Conservation (phyloP, 2,888 invertebrate genomes). For the Noctua janthe region DNA sequence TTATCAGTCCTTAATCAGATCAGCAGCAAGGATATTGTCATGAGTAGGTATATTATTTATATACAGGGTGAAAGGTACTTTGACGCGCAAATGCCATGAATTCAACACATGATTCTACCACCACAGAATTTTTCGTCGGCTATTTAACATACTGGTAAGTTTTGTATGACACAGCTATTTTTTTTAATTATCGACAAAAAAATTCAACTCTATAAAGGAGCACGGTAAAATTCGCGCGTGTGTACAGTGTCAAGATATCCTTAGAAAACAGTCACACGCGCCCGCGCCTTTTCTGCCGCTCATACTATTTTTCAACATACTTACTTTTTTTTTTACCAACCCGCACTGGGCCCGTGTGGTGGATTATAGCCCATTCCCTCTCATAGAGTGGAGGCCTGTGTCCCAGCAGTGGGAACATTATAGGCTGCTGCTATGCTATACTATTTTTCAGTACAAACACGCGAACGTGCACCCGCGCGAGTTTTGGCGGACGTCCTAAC, state of each 20-base stretch:
- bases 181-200: background rate
- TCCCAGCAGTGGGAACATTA: no score
- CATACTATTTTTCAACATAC: no score
- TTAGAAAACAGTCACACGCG: no score
- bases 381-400: no score
- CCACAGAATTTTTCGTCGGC: background rate
- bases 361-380: no score
- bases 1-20: slow-evolving; percentile 56
- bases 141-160: background rate
- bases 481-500: background rate
- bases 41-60: background rate
- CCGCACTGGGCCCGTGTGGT: no score
- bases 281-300: no score
- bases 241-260: background rate
- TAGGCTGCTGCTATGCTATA: no score
- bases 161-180: background rate
- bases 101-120: background rate
- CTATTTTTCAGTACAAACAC: no score
- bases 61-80: background rate
- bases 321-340: no score
- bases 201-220: background rate
- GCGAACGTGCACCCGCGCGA: background rate
- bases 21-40: slow-evolving; percentile 27
- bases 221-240: background rate
- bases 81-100: background rate